A percentile compares a stretch with the other conserved stretches of the same genome.
Conservation (phyloP, 2,888 invertebrate genomes). For the Kryphioiulus occultus region DNA sequence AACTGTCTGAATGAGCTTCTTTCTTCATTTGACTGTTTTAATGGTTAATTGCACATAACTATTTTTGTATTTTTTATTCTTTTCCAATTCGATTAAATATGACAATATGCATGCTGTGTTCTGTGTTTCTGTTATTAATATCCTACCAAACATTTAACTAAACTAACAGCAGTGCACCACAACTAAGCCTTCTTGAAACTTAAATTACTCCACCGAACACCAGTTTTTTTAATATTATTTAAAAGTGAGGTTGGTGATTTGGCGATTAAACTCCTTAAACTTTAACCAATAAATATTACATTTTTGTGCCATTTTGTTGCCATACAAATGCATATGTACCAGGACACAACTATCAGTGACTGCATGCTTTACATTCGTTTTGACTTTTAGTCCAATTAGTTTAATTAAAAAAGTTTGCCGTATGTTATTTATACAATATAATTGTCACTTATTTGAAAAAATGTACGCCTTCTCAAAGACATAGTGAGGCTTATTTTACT, state of each 20-base stretch:
- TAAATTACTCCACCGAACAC: background rate
- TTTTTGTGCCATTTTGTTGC: background rate
- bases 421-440: too few relatives aligned
- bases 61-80: background rate
- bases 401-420: too few relatives aligned
- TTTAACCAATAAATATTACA: background rate
- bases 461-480: too few relatives aligned
- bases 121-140: background rate
- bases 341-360: too few relatives aligned
- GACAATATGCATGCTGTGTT: background rate
- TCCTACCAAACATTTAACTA: too few relatives aligned
- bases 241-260: background rate
- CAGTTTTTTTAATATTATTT: background rate
- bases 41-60: background rate
- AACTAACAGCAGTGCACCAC: background rate
- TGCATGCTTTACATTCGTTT: too few relatives aligned
- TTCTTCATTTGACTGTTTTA: background rate
- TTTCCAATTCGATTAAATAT: background rate
- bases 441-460: too few relatives aligned
- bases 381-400: too few relatives aligned
- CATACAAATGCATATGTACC: background rate
- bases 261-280: background rate
- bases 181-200: background rate
- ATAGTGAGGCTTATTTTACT: too few relatives aligned
- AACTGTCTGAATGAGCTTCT: background rate